Base-by-base conservation (phyloP, 1,140 invertebrate genomes). In the Aplysia californica region DNA sequence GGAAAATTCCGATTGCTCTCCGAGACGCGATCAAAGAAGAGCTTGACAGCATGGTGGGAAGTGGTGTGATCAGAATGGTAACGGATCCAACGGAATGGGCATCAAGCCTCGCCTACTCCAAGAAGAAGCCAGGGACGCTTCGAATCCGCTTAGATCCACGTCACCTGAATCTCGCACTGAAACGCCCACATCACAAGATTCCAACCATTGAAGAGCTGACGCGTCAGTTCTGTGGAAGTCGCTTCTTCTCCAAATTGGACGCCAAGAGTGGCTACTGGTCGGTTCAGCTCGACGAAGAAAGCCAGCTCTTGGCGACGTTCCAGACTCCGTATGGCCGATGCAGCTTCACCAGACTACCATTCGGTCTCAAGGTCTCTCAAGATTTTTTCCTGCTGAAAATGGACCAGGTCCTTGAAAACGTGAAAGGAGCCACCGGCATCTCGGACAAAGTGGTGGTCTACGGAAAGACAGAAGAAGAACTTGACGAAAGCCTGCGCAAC, bases 61-160 rank as follows among this genome's bases (percentile, higher is more conserved):
- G 1, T 6, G 77, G 77, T 0, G 66, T 79, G 2, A 79, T 76
- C 36, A 29, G 66, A 64, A 77, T 76, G 41, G 74, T 86, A 0
- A 80, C 33, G 5, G 73, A 87, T 69, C 84, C 87, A 6, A 87
- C 90, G 3, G 88, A 90, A 50, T 91, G 91, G 89, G 88, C 91
- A 0, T 59, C 50, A 31, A 56, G 23, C 41, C 36, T 56, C 6
- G 41, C 41, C 2, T 50, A 31, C 31, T 31, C 23, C 59, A 44
- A 65, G 10, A 66, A 78, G 50, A 20, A 20, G 0, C 66, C n/a
- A 64, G 73, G 78, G 0, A 58, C 38, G 35, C 33, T 72, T 3
- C 35, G 75, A n/a, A 33, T 79, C 4, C 67, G 67, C n/a, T n/a
- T n/a, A n/a, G n/a, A n/a, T n/a, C n/a, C 36, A 1, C 41, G 61